Conservation (phyloP, 2,888 invertebrate species). For the Rhamnusium bicolor region DNA sequence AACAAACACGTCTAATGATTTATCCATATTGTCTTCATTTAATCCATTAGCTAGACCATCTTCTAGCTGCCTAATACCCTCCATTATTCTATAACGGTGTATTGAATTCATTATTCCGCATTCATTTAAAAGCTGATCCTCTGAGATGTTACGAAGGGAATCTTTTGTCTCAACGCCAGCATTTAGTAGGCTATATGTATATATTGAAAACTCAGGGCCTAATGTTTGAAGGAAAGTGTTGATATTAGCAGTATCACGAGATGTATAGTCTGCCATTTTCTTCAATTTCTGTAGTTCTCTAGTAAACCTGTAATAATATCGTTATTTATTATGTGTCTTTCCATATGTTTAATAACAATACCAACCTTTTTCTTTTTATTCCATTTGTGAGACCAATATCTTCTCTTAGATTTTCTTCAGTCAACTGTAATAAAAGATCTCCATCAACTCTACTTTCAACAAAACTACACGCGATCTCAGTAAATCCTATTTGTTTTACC, state of each 20-base stretch:
- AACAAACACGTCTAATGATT: constrained; percentile 97
- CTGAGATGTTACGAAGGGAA: constrained; percentile 87
- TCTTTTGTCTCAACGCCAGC: constrained; percentile 92
- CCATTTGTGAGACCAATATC: constrained; percentile 96
- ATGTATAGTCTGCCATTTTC: constrained; percentile 97
- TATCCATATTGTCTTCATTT: constrained; percentile 86
- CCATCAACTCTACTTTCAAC: constrained; percentile 96
- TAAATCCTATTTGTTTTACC: constrained; percentile 98
- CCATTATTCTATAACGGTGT: constrained; percentile 91
- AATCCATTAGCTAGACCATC: constrained; percentile 77
- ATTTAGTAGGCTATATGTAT: constrained; percentile 97
- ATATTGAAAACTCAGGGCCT: constrained; percentile 93
- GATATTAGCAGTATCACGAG: constrained; percentile 92
- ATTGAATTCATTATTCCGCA: constrained; percentile 96
- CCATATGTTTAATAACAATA: not conserved
- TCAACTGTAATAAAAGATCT: constrained; percentile 92
- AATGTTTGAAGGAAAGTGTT: constrained; percentile 88
- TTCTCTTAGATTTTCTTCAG: constrained; percentile 91
- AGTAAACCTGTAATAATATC: constrained; percentile 80
- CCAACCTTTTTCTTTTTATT: constrained; percentile 88
- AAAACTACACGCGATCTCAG: constrained; percentile 87
- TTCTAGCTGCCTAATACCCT: constrained; percentile 85
- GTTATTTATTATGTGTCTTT: not conserved
- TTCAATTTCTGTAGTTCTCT: constrained; percentile 94
- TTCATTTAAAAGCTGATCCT: constrained; percentile 92